These are phyloP conservation scores for Eupithecia inturbata DNA, from an alignment of 2,888 invertebrate species.

Conservation along the genomic window DNA sequence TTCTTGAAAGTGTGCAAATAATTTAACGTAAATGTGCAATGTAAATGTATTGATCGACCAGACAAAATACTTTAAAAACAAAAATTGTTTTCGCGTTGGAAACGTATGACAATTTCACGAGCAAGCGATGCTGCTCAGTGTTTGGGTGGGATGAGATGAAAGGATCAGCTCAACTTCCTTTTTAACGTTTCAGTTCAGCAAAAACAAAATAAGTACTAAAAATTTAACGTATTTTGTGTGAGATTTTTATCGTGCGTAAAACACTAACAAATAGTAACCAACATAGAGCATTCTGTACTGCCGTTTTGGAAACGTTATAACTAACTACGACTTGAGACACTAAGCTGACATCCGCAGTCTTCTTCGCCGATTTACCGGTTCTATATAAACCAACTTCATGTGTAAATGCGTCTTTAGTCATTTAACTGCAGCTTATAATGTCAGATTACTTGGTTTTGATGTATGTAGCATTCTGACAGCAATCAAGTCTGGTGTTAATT, in stretches of 20 bases:
- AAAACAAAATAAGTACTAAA: neutral
- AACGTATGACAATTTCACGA: neutral
- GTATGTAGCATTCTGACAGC: constrained; percentile 5
- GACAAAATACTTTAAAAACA: neutral
- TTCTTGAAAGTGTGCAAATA: neutral
- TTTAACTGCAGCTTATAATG: constrained; percentile 30
- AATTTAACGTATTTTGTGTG: too few species aligned
- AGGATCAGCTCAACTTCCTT: neutral
- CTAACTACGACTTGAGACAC: neutral
- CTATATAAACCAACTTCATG: neutral
- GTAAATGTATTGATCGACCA: neutral
- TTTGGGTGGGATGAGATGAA: neutral
- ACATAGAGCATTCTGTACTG: neutral
- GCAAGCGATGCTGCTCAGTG: neutral
- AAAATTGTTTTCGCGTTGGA: too few species aligned
- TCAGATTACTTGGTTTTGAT: constrained; percentile 23
- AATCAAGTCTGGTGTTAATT: neutral
- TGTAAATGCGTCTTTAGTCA: constrained; percentile 9
- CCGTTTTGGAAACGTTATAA: neutral
- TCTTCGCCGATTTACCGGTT: neutral
- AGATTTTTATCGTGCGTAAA: neutral
- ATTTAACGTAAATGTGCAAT: neutral
- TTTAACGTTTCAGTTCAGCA: neutral
- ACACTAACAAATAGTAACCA: neutral
- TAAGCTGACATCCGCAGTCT: neutral